These are phyloP conservation scores for Hestina assimilis DNA, from an alignment of 1,140 invertebrate genomes.

Conservation along the genomic window DNA sequence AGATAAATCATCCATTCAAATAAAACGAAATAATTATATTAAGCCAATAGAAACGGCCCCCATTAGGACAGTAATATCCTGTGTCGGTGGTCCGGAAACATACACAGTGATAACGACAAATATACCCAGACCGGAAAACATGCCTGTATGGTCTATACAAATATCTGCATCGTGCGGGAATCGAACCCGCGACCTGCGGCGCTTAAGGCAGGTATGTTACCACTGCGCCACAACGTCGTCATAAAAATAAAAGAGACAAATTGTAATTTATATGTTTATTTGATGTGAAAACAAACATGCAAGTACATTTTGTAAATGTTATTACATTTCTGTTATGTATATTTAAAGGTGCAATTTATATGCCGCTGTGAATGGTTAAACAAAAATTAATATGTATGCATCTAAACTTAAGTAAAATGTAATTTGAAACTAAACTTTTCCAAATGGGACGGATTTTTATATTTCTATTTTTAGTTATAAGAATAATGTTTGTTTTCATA, in stretches of 20 bases:
- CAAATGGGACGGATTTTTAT: slow-evolving; percentile 38
- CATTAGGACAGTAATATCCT: too few species aligned
- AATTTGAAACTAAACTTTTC: slow-evolving; percentile 37
- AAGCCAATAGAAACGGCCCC: too few species aligned
- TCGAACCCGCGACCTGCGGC: too few species aligned
- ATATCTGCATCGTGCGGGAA: too few species aligned
- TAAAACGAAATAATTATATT: too few species aligned
- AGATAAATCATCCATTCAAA: too few species aligned
- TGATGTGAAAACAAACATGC: slow-evolving; percentile 69
- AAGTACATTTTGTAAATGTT: slow-evolving; percentile 69
- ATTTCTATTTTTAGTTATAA: slow-evolving; percentile 16
- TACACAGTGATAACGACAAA: too few species aligned
- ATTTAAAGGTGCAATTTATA: slow-evolving; percentile 60
- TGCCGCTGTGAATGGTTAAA: slow-evolving; percentile 69
- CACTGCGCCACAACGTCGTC: too few species aligned
- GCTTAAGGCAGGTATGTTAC: too few species aligned
- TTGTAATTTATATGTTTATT: slow-evolving; percentile 49
- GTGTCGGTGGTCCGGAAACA: too few species aligned
- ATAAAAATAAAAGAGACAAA: slow-evolving; percentile 1
- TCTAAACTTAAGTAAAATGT: slow-evolving; percentile 45
- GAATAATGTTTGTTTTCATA: slow-evolving; percentile 5
- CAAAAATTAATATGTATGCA: slow-evolving; percentile 40
- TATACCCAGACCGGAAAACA: too few species aligned
- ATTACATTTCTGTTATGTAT: slow-evolving; percentile 51
- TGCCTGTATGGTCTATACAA: too few species aligned